phyloP scores from a whole-genome alignment of 2,888 invertebrate genomes.

The Apamea monoglypha region DNA sequence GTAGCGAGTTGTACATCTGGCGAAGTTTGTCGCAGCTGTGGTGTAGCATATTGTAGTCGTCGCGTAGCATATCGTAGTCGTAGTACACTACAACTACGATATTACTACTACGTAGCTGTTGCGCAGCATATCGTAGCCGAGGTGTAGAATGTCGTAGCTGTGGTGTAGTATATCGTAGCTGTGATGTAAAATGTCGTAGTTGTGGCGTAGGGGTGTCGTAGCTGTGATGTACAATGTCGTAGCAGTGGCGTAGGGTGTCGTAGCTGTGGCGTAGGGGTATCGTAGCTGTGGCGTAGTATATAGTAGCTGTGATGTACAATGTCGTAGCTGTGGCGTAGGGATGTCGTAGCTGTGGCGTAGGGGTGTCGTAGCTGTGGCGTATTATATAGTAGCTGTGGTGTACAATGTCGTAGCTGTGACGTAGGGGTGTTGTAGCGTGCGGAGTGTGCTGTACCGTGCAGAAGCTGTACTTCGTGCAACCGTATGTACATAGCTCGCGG shows the following conservation, averaged over 20 bases:
- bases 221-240: background rate
- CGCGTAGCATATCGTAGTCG: background rate
- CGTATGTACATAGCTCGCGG: background rate
- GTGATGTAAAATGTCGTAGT: too few relatives aligned
- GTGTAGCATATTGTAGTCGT: background rate
- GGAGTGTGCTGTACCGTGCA: background rate
- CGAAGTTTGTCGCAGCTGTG: background rate
- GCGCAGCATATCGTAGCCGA: background rate
- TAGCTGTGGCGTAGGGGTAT: background rate
- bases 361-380: too few relatives aligned
- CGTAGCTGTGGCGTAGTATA: background rate
- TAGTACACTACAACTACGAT: too few relatives aligned
- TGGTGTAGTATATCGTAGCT: background rate
- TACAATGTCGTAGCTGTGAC: too few relatives aligned
- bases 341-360: too few relatives aligned
- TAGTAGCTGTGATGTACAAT: background rate
- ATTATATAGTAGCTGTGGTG: too few relatives aligned
- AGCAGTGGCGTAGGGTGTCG: background rate
- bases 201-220: background rate
- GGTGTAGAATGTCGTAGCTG: background rate
- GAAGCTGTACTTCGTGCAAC: background rate
- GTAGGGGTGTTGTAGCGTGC: background rate
- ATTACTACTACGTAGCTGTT: too few relatives aligned
- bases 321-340: too few relatives aligned
- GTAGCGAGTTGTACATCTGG: background rate